Conservation (phyloP, 1,140 invertebrate species). For the Drosophila mojavensis region DNA sequence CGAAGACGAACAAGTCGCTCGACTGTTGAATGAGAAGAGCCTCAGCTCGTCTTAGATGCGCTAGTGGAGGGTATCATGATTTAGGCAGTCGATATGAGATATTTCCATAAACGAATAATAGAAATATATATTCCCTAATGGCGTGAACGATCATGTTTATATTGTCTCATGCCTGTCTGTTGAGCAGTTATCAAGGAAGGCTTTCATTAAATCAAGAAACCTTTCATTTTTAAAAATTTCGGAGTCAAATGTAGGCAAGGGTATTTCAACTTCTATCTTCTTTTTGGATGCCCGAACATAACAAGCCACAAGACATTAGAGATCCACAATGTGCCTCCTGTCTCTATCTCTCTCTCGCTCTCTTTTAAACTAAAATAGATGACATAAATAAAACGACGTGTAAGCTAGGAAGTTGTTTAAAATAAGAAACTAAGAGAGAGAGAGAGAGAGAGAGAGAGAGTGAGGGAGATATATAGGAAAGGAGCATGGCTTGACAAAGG, state of each 20-base stretch:
- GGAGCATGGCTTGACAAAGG: not conserved
- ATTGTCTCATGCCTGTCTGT: no score
- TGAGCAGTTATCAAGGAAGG: no score
- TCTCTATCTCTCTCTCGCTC: no score
- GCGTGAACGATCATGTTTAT: no score
- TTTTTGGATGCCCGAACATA: constrained; percentile 36
- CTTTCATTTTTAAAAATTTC: no score
- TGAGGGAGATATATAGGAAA: not conserved
- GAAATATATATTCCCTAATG: no score
- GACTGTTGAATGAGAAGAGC: no score
- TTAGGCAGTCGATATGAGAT: no score
- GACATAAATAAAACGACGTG: constrained; percentile 63
- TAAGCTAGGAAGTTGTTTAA: constrained; percentile 40
- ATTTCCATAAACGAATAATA: no score
- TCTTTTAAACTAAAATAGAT: constrained; percentile 24
- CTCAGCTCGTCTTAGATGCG: no score
- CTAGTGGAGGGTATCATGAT: no score
- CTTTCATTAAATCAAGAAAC: no score
- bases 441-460: constrained; percentile 1
- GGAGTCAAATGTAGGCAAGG: not conserved
- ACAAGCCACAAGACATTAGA: constrained; percentile 12
- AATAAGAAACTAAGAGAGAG: constrained; percentile 10
- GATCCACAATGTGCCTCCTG: constrained; percentile 40
- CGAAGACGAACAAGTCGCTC: constrained; percentile 26
- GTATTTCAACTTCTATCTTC: not conserved